Percentiles rank a stretch among this genome's conserved stretches.
Evolutionary conservation across 2,113 vertebrate genomes (phyloP).

Genomic region (Sturnira hondurensis): DNA sequence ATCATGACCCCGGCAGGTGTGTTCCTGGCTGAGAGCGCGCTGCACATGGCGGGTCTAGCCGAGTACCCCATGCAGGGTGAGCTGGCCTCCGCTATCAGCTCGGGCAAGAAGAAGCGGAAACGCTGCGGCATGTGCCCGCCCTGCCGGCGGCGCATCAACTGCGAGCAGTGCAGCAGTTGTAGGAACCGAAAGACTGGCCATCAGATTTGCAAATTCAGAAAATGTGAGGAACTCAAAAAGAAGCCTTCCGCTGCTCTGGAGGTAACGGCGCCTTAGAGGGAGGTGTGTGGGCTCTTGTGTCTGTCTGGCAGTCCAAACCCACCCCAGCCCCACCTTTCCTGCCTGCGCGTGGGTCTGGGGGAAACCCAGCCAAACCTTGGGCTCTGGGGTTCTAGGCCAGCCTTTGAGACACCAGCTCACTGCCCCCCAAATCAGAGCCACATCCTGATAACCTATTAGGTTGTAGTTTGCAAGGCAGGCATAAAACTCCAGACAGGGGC

Average conservation of each 20-base stretch:
- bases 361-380: neutral
- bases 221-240: slow-evolving; percentile 99
- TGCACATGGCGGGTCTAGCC: slow-evolving; percentile 98
- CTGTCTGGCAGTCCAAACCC: slow-evolving; percentile 28
- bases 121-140: slow-evolving; percentile 98
- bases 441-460: slow-evolving; percentile 19
- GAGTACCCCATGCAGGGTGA: slow-evolving; percentile 98
- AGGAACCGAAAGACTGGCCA: slow-evolving; percentile 99
- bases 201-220: slow-evolving; percentile 99
- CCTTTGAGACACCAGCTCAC: slow-evolving; percentile 47
- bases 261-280: slow-evolving; percentile 88
- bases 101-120: slow-evolving; percentile 99
- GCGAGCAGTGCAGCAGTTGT: slow-evolving; percentile 99
- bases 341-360: neutral
- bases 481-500: neutral
- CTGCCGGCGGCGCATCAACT: slow-evolving; percentile 98
- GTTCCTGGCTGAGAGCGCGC: slow-evolving; percentile 97
- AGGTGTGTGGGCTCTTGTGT: slow-evolving; percentile 79
- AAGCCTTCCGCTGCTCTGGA: slow-evolving; percentile 99
- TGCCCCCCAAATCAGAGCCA: slow-evolving; percentile 33
- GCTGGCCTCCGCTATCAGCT: slow-evolving; percentile 97
- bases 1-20: slow-evolving; percentile 99
- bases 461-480: neutral
- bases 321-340: slow-evolving; percentile 9
- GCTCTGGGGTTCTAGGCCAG: neutral